Percentiles rank a stretch among this genome's conserved stretches.
phyloP scores from a whole-genome alignment of 1,140 invertebrate species.

The Caenorhabditis briggsae region DNA sequence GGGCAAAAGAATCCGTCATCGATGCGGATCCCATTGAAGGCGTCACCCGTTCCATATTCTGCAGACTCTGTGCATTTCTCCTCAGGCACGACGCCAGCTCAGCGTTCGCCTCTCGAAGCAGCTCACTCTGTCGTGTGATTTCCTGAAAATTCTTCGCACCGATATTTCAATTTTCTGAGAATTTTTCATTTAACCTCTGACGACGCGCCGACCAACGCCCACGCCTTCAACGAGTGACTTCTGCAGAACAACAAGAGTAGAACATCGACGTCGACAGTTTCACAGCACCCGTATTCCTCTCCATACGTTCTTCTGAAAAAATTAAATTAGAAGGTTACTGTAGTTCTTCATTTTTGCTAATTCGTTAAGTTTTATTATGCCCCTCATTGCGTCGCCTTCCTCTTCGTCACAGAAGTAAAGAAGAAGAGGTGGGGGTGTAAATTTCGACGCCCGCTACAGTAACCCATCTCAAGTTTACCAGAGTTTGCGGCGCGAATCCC shows the following conservation, averaged over 20 bases:
- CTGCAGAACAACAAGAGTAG: conserved; percentile 75
- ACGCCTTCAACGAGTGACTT: conserved; percentile 73
- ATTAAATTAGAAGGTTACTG: background rate
- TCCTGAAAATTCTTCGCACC: conserved; percentile 5
- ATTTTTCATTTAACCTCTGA: conserved; percentile 40
- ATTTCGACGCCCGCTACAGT: conserved; percentile 3
- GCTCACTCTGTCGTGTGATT: conserved; percentile 50
- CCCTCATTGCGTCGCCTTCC: too few relatives aligned
- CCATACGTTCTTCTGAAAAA: conserved; percentile 73
- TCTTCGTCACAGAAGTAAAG: conserved; percentile 11
- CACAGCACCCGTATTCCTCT: conserved; percentile 76
- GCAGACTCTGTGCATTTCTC: conserved; percentile 14
- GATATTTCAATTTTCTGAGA: background rate
- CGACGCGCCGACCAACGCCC: conserved; percentile 74
- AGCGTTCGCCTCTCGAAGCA: conserved; percentile 60
- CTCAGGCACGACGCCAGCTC: conserved; percentile 29
- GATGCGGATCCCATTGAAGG: conserved; percentile 15
- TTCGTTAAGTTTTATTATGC: background rate
- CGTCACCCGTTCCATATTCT: conserved; percentile 18
- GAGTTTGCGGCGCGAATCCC: conserved; percentile 22
- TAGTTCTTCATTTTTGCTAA: background rate
- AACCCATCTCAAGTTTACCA: background rate
- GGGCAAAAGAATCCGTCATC: conserved; percentile 26
- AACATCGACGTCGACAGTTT: conserved; percentile 75
- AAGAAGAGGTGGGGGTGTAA: conserved; percentile 9